Percentiles rank a stretch among this genome's conserved stretches.
Conservation (phyloP, 2,797 vertebrate species). For the Crocodylus rhombifer region DNA sequence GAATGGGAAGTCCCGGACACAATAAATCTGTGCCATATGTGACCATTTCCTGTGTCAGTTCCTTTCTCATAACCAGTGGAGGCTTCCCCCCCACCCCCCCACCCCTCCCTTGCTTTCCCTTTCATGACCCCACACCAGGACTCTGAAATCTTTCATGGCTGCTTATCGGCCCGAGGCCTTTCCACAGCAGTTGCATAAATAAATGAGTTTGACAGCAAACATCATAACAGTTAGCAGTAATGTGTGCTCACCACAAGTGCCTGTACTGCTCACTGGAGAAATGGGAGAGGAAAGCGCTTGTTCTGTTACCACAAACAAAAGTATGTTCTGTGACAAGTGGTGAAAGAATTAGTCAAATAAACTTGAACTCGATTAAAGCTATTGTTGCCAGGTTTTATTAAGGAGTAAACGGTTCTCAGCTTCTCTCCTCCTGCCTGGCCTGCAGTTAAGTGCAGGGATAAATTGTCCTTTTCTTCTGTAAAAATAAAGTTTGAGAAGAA, state of each 20-base stretch:
- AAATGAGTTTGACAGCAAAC: conserved; percentile 90
- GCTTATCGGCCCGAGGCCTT: conserved; percentile 83
- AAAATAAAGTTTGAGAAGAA: conserved; percentile 66
- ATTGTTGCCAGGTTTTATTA: conserved; percentile 64
- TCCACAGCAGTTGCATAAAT: conserved; percentile 88
- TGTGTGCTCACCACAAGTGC: conserved; percentile 83
- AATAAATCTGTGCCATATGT: conserved; percentile 93
- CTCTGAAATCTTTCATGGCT: conserved; percentile 88
- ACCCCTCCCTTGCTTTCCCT: conserved; percentile 75
- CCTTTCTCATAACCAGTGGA: conserved; percentile 89
- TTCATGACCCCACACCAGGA: conserved; percentile 88
- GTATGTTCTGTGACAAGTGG: conserved; percentile 82
- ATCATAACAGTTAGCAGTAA: conserved; percentile 87
- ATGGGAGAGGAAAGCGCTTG: conserved; percentile 77
- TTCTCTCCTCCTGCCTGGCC: conserved; percentile 16
- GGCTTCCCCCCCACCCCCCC: conserved; percentile 44
- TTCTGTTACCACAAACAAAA: conserved; percentile 80
- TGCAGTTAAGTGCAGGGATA: conserved; percentile 59
- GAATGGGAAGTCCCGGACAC: conserved; percentile 87
- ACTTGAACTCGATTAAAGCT: conserved; percentile 76
- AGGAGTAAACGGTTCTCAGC: conserved; percentile 59
- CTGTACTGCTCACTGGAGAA: conserved; percentile 78
- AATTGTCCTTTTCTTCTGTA: conserved; percentile 69
- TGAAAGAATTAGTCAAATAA: conserved; percentile 88
- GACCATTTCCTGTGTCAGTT: conserved; percentile 92